Evolutionary conservation across 2,113 vertebrate species (phyloP), one percentile per base, ranked within the genome.

Genomic region (Ancistrus triradiatus): DNA sequence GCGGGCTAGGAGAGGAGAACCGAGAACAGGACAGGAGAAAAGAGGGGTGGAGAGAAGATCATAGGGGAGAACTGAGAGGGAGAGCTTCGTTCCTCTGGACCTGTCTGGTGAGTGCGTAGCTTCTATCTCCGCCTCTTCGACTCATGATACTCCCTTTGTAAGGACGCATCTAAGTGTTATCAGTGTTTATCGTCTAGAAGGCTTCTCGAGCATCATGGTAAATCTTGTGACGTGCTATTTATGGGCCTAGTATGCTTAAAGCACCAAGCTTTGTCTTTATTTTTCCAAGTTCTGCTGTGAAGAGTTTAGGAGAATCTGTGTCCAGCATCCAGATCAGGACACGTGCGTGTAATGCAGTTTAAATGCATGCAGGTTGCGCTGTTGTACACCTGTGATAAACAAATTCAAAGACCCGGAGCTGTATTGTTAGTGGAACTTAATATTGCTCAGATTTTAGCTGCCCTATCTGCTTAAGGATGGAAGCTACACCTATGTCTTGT

Each of bases 51-150:
- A 15, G 53, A 15, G n/a, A 19, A 57, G 13, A 37, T 28, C 17
- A 24, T 3, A 24, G 5, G 6, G 53, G 14, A 46, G 14, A n/a
- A 38, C 15, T 27, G 42, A 13, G 48, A 8, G 9, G 14, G 13
- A 37, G 28, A 53, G 57, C 59, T 47, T 28, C 33, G 40, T 40
- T 70, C 53, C 43, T 8, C 40, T 57, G 64, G 55, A 60, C 38
- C 21, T 25, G 59, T 65, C 70, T 60, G 74, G 74, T 77, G 37
- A 77, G 74, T 77, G 48, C 5, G 51, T 57, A 59, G 60, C 57
- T 58, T 69, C 66, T 13, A 7, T 55, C 46, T 42, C 9, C 18
- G 17, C 47, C 15, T 49, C 49, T 27, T 22, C 50, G 15, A 11
- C 19, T 9, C 11, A n/a, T 42, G 38, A 42, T n/a, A 14, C 38